These are phyloP conservation scores for Aplocera efformata DNA, from an alignment of 2,888 invertebrate species.

Conservation along the genomic window DNA sequence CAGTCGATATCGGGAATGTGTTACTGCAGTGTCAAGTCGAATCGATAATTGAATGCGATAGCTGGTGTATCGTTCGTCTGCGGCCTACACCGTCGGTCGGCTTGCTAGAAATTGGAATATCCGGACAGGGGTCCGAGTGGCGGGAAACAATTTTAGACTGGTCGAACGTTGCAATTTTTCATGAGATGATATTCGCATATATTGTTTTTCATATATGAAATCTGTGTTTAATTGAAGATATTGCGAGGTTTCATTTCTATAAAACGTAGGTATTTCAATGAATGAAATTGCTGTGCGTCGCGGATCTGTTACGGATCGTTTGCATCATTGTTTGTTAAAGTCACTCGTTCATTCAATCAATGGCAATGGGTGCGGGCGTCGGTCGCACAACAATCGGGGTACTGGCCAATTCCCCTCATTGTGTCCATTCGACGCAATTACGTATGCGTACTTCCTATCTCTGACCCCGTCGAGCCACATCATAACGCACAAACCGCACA, in stretches of 20 bases:
- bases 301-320: conserved; percentile 54
- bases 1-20: conserved; percentile 14
- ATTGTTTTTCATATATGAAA: not conserved
- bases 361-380: conserved; percentile 74
- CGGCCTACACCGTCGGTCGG: conserved; percentile 32
- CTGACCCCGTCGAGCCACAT: conserved; percentile 46
- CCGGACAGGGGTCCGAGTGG: conserved; percentile 48
- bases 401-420: conserved; percentile 77
- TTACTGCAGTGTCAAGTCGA: conserved; percentile 39
- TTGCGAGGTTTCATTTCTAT: conserved; percentile 1
- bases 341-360: conserved; percentile 73
- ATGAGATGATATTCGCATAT: not conserved
- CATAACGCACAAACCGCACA: conserved; percentile 31
- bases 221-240: conserved; percentile 8
- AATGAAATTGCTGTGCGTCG: conserved; percentile 27
- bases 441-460: conserved; percentile 72
- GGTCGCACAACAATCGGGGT: conserved; percentile 76
- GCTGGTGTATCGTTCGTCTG: conserved; percentile 45
- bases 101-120: conserved; percentile 57
- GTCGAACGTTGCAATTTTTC: conserved; percentile 18
- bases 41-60: conserved; percentile 56
- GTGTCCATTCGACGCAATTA: conserved; percentile 75
- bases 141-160: conserved; percentile 35
- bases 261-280: conserved; percentile 16
- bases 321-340: conserved; percentile 66